phyloP scores from a whole-genome alignment of 2,797 vertebrate species.

The Coreius guichenoti region DNA sequence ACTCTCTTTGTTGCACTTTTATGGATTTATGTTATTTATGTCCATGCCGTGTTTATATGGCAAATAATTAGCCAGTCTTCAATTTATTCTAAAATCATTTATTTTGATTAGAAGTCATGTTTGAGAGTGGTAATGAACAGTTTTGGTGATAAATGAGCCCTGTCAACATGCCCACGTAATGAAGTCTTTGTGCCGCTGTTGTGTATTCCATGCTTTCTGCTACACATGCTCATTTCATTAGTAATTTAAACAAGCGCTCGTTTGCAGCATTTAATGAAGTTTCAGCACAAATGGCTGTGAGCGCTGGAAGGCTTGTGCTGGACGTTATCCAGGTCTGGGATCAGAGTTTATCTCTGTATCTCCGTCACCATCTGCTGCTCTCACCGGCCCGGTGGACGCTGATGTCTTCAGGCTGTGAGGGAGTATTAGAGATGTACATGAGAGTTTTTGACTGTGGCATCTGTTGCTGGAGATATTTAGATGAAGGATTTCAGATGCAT shows the following conservation, averaged over 20 bases:
- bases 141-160: constrained; percentile 15
- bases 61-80: constrained; percentile 13
- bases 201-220: not conserved
- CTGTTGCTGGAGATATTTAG: not conserved
- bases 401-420: not conserved
- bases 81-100: not conserved
- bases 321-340: constrained; percentile 27
- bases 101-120: constrained; percentile 23
- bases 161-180: constrained; percentile 2
- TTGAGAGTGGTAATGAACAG: constrained; percentile 40
- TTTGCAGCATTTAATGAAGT: constrained; percentile 68
- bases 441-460: not conserved
- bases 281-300: constrained; percentile 62
- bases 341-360: constrained; percentile 29
- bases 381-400: not conserved
- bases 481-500: not conserved
- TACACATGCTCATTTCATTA: constrained; percentile 8
- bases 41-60: not conserved
- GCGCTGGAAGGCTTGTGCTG: constrained; percentile 27
- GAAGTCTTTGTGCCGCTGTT: constrained; percentile 43
- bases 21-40: not conserved
- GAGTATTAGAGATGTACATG: not conserved
- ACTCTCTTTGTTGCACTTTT: not conserved
- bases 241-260: constrained; percentile 55
- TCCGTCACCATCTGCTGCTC: constrained; percentile 35